phyloP scores from a whole-genome alignment of 2,888 invertebrate species.

The Ypsolopha sequella region DNA sequence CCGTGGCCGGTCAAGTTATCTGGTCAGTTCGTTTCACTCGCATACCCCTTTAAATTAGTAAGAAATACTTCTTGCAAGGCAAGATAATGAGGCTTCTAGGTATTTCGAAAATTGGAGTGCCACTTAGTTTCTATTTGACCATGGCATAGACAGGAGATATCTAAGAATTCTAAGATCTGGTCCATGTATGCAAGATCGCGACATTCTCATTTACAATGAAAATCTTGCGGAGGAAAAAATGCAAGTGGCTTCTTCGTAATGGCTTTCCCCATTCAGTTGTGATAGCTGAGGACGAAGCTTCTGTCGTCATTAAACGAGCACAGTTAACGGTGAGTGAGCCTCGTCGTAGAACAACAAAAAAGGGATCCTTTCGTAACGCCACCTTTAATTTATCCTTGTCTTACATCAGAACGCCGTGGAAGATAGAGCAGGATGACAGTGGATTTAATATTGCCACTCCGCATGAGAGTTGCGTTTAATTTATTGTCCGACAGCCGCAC shows the following conservation, averaged over 20 bases:
- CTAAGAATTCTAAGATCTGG: too few species aligned
- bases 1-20: constrained; percentile 63
- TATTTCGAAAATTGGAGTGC: constrained; percentile 8
- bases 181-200: too few species aligned
- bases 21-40: constrained; percentile 61
- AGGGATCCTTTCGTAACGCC: constrained; percentile 44
- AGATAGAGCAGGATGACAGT: constrained; percentile 45
- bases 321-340: constrained; percentile 57
- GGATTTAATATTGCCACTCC: constrained; percentile 45
- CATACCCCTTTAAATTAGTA: constrained; percentile 60
- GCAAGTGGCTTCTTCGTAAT: too few species aligned
- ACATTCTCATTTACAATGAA: too few species aligned
- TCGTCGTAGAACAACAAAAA: constrained; percentile 57
- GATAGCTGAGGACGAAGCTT: background rate
- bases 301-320: constrained; percentile 32
- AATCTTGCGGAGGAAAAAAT: too few species aligned
- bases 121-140: constrained; percentile 11
- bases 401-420: constrained; percentile 24
- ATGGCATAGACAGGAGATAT: background rate
- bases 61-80: constrained; percentile 50
- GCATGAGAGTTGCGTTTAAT: constrained; percentile 62
- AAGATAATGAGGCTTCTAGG: constrained; percentile 35
- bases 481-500: constrained; percentile 64
- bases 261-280: too few species aligned
- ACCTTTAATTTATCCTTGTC: constrained; percentile 43